Conservation (phyloP, 2,113 vertebrate genomes). For the Motacilla tschutschensis region DNA sequence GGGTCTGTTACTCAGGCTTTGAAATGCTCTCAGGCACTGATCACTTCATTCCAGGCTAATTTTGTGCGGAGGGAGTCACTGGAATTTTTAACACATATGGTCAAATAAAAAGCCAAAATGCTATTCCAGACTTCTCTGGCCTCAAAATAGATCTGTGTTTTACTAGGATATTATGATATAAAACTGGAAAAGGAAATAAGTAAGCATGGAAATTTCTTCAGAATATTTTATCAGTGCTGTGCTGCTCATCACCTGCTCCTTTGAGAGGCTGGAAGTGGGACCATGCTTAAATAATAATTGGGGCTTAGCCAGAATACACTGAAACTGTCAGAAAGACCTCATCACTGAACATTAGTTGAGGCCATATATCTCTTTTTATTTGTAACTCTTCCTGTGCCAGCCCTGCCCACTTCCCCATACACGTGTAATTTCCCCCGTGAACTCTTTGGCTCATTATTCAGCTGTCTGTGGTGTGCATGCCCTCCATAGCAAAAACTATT, state of each 20-base stretch:
- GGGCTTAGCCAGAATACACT: not conserved
- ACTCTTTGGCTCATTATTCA: not conserved
- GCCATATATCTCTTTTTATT: not conserved
- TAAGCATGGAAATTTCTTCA: not conserved
- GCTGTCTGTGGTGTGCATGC: constrained; percentile 11
- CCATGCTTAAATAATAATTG: not conserved
- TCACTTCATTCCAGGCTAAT: constrained; percentile 5
- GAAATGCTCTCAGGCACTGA: constrained; percentile 16
- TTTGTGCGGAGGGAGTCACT: not conserved
- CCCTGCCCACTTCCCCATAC: not conserved
- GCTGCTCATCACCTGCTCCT: not conserved
- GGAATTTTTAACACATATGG: constrained; percentile 25
- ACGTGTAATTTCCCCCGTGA: not conserved
- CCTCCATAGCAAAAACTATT: not conserved
- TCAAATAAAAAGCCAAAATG: constrained; percentile 21
- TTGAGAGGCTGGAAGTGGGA: not conserved
- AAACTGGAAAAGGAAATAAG: constrained; percentile 14
- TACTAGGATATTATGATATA: not conserved
- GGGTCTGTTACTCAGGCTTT: not conserved
- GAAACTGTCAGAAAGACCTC: not conserved
- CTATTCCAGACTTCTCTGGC: constrained; percentile 12
- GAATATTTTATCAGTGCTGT: not conserved
- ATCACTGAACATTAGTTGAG: not conserved
- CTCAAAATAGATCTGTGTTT: constrained; percentile 22
- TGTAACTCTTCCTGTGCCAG: not conserved